A percentile compares a stretch with the other conserved stretches of the same genome.
phyloP scores from a whole-genome alignment of 2,888 invertebrate species.

The Conistra vaccinii region DNA sequence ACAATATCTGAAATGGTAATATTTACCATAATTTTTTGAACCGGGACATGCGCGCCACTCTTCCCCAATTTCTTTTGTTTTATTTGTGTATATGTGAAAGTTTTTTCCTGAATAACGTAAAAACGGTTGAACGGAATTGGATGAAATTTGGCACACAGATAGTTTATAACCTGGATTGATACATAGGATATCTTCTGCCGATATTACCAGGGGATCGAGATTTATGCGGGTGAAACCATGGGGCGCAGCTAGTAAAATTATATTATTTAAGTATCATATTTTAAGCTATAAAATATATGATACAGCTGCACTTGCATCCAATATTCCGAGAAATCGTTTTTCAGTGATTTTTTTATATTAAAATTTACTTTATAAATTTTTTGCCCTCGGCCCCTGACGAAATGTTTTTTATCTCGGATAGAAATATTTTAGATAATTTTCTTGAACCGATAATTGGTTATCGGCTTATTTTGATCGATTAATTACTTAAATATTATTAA shows the following conservation, averaged over 20 bases:
- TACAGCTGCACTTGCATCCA: background rate
- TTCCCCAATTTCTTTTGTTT: background rate
- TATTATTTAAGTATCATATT: background rate
- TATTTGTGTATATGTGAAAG: background rate
- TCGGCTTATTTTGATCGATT: constrained; percentile 65
- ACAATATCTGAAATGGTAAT: too few relatives aligned
- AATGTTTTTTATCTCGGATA: constrained; percentile 47
- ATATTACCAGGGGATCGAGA: too few relatives aligned
- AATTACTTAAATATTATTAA: constrained; percentile 43
- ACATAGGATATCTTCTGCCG: too few relatives aligned
- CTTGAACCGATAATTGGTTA: constrained; percentile 56
- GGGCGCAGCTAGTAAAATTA: too few relatives aligned
- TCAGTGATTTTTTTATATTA: background rate
- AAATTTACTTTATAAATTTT: too few relatives aligned
- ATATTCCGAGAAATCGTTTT: background rate
- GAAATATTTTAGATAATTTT: constrained; percentile 60
- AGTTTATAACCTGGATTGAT: too few relatives aligned
- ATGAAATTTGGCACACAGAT: too few relatives aligned
- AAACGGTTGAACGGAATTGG: too few relatives aligned
- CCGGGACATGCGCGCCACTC: background rate
- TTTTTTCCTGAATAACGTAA: too few relatives aligned
- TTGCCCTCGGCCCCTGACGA: background rate
- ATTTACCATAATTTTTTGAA: background rate
- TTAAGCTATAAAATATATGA: too few relatives aligned
- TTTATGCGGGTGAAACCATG: too few relatives aligned